A percentile compares a stretch with the other conserved stretches of the same genome.
Evolutionary conservation across 2,797 vertebrate genomes (phyloP).

Genomic region (Sorex maritimensis): DNA sequence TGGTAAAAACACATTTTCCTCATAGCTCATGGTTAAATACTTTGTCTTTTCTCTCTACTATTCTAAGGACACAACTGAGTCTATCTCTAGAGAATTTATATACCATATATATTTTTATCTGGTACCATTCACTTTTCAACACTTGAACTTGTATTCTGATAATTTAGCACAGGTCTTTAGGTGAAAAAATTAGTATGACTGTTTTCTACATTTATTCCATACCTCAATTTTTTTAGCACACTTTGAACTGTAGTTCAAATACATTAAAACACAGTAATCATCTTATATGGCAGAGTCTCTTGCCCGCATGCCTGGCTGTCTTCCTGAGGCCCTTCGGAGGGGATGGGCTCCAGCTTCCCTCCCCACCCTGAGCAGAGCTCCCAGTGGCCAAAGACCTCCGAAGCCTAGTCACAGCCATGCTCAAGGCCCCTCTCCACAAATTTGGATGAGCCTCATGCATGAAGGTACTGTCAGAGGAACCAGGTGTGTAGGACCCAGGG

Average conservation of each 20-base stretch:
- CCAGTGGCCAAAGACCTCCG: too few species aligned
- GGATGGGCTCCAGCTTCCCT: too few species aligned
- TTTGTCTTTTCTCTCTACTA: background rate
- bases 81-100: background rate
- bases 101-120: slow-evolving; percentile 51
- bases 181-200: slow-evolving; percentile 46
- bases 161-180: slow-evolving; percentile 1
- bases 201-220: slow-evolving; percentile 30
- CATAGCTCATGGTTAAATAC: slow-evolving; percentile 30
- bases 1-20: slow-evolving; percentile 73
- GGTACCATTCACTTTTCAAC: slow-evolving; percentile 57
- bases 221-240: background rate
- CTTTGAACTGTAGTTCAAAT: slow-evolving; percentile 1
- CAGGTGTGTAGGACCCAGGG: too few species aligned
- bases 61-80: slow-evolving; percentile 16
- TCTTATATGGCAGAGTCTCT: background rate
- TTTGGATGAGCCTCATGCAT: too few species aligned
- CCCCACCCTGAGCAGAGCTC: too few species aligned
- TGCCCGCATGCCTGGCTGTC: too few species aligned
- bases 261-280: background rate
- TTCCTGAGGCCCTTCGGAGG: too few species aligned
- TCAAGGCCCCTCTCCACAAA: too few species aligned
- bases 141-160: slow-evolving; percentile 28
- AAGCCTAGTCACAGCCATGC: too few species aligned
- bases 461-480: too few species aligned